Conservation (phyloP, 1,140 invertebrate species). For the Drosophila jambulina region DNA sequence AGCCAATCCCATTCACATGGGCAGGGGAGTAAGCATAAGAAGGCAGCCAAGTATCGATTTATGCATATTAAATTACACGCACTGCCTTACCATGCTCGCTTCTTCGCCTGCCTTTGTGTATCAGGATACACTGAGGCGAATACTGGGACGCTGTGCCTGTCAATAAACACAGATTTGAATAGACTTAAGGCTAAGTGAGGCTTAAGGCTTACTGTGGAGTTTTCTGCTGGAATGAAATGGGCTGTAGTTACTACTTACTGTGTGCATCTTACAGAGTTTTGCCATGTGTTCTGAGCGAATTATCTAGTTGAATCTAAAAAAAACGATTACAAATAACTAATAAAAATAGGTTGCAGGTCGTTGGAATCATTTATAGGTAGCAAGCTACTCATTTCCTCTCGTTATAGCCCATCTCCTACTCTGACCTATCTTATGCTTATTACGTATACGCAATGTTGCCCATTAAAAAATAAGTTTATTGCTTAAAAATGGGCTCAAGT, state of each 20-base stretch:
- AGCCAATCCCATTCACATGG: conserved; percentile 46
- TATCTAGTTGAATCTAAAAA: background rate
- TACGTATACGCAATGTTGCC: background rate
- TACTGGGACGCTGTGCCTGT: background rate
- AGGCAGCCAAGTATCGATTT: conserved; percentile 65
- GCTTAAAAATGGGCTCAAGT: background rate
- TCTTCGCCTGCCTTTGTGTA: background rate
- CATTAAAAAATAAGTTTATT: background rate
- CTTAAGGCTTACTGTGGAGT: background rate
- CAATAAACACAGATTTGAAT: background rate
- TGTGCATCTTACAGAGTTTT: background rate
- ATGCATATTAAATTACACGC: conserved; percentile 79
- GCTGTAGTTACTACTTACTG: background rate
- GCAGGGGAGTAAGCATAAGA: conserved; percentile 4
- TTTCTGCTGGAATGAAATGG: background rate
- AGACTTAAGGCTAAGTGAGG: background rate
- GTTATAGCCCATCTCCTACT: too few relatives aligned
- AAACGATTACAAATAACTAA: background rate
- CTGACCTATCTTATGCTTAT: too few relatives aligned
- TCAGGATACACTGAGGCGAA: conserved; percentile 16
- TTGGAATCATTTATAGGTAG: background rate
- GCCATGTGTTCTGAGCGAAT: background rate
- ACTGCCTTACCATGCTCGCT: conserved; percentile 40
- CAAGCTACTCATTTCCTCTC: too few relatives aligned
- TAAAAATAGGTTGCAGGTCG: background rate